Conservation (phyloP, 2,113 vertebrate genomes). For the Sitta europaea region DNA sequence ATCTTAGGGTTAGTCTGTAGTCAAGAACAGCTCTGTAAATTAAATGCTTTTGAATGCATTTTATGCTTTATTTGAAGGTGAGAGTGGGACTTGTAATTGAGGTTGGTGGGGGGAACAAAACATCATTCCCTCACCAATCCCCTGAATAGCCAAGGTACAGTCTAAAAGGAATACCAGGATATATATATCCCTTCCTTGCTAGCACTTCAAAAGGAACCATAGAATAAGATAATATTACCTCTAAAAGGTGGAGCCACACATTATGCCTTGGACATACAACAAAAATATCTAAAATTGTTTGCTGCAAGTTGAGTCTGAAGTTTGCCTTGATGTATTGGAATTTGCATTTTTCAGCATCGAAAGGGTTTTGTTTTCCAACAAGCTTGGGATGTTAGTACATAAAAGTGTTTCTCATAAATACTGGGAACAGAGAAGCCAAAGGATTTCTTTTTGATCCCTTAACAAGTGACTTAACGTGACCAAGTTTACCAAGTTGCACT, state of each 20-base stretch:
- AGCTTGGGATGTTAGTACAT: not conserved
- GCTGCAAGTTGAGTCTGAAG: not conserved
- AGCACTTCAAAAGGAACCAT: not conserved
- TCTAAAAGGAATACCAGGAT: not conserved
- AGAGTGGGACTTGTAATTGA: not conserved
- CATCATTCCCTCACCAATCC: too few species aligned
- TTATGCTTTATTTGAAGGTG: not conserved
- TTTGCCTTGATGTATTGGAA: not conserved
- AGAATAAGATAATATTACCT: not conserved
- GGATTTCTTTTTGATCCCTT: constrained; percentile 66
- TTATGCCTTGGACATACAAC: not conserved
- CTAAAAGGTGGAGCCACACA: not conserved
- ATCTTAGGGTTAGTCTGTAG: not conserved
- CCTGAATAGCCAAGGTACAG: not conserved
- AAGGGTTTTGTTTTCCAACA: not conserved
- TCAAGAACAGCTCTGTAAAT: not conserved
- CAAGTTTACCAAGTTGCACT: constrained; percentile 98
- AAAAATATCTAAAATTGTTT: not conserved
- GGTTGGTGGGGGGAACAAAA: not conserved
- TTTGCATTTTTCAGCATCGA: not conserved
- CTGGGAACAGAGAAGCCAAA: not conserved
- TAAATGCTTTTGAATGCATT: not conserved
- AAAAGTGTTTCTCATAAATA: not conserved
- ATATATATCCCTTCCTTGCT: not conserved
- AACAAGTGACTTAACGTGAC: constrained; percentile 85